phyloP scores from a whole-genome alignment of 2,797 vertebrate species.

The Toxotes lorentzi region DNA sequence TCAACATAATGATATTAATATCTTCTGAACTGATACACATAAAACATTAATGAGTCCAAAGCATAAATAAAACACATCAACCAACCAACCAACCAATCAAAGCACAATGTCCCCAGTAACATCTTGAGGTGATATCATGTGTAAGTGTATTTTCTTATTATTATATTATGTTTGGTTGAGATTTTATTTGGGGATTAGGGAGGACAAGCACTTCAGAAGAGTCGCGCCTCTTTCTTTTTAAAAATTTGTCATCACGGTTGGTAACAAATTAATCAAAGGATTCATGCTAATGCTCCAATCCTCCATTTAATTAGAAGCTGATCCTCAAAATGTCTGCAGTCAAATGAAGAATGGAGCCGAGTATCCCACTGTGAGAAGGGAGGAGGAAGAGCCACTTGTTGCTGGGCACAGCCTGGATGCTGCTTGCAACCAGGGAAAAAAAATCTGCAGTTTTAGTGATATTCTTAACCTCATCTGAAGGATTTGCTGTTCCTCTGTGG shows the following conservation, averaged over 20 bases:
- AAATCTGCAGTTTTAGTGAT: not conserved
- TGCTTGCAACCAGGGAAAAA: not conserved
- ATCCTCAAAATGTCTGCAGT: not conserved
- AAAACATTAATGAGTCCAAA: not conserved
- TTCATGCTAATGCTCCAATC: slow-evolving; percentile 11
- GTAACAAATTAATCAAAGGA: not conserved
- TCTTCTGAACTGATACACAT: not conserved
- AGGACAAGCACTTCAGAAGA: not conserved
- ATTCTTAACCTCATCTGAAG: not conserved
- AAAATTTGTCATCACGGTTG: not conserved
- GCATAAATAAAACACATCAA: not conserved
- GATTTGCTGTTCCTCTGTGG: not conserved
- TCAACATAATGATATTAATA: not conserved
- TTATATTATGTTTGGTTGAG: not conserved
- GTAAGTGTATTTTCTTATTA: not conserved
- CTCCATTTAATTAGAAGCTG: slow-evolving; percentile 11
- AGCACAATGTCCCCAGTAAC: not conserved
- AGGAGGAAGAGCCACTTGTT: not conserved
- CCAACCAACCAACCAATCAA: too few species aligned
- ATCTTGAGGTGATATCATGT: not conserved
- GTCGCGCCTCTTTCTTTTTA: not conserved
- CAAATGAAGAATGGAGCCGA: slow-evolving; percentile 2
- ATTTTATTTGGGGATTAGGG: not conserved
- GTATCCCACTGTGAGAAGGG: not conserved
- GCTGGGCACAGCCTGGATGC: not conserved